Conservation (phyloP, 37 sponge, comb jelly and placozoan genomes). For the Eunapius fragilis region DNA sequence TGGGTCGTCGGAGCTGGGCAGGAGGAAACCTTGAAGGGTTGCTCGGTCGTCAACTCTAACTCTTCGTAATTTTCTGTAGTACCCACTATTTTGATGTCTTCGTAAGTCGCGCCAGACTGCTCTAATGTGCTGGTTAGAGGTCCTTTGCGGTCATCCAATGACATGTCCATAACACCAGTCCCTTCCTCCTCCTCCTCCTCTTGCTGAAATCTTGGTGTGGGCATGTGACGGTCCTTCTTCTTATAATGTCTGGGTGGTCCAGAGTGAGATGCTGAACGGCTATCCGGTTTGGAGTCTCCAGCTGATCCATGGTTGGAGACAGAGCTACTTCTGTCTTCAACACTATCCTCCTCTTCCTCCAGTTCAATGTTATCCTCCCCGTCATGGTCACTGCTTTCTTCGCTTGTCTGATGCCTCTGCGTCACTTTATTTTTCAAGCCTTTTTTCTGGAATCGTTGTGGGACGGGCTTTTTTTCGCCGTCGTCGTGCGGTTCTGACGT, state of each 20-base stretch:
- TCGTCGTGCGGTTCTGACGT: not conserved
- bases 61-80: not conserved
- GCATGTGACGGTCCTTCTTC: constrained; percentile 22
- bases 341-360: not conserved
- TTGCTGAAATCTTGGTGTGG: constrained; percentile 5
- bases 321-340: not conserved
- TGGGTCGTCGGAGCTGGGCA: not conserved
- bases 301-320: not conserved
- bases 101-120: not conserved
- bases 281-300: not conserved
- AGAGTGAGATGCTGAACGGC: not conserved
- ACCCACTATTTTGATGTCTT: not conserved
- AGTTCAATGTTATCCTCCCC: not conserved
- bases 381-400: not conserved
- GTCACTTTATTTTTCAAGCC: not conserved
- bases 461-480: not conserved
- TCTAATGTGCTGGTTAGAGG: not conserved
- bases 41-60: too few relatives aligned
- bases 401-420: not conserved
- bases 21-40: not conserved
- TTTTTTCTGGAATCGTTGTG: not conserved
- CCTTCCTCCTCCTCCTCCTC: not conserved
- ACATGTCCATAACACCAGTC: not conserved
- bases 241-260: not conserved
- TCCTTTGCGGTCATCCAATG: not conserved